A percentile compares a stretch with the other conserved stretches of the same genome.
Conservation (phyloP, 2,888 invertebrate genomes). For the Caenorhabditis sp. region DNA sequence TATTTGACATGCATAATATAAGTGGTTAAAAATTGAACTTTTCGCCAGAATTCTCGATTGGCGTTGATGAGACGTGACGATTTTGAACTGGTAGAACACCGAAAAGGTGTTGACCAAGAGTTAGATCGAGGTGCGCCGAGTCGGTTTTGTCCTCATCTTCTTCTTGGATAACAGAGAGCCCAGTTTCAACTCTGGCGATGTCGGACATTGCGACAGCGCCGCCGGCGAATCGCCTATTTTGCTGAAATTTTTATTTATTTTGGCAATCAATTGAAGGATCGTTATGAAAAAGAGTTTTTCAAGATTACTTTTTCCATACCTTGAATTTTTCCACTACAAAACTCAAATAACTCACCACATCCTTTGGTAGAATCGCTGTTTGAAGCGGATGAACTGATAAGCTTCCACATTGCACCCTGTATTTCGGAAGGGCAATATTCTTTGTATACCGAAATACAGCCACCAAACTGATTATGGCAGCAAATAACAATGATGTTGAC, state of each 20-base stretch:
- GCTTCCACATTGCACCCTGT: neutral
- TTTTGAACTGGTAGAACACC: neutral
- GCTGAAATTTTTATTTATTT: too few relatives aligned
- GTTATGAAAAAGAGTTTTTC: too few relatives aligned
- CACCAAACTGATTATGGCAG: neutral
- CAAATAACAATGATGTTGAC: neutral
- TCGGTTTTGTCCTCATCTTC: neutral
- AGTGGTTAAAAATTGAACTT: neutral
- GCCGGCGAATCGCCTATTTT: neutral
- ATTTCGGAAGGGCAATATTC: neutral
- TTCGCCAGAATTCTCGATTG: neutral
- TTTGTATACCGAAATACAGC: neutral
- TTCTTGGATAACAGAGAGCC: neutral
- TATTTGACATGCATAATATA: neutral
- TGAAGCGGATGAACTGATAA: neutral
- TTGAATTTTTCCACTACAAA: too few relatives aligned
- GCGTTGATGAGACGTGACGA: neutral
- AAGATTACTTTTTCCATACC: too few relatives aligned
- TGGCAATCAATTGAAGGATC: too few relatives aligned
- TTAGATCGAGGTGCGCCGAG: neutral
- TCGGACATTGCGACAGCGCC: neutral
- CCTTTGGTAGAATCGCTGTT: neutral
- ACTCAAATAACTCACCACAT: neutral
- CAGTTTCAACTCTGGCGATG: neutral
- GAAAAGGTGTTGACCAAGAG: neutral